These are phyloP conservation scores for Drosophila bocqueti DNA, from an alignment of 1,140 invertebrate species.

Conservation along the genomic window DNA sequence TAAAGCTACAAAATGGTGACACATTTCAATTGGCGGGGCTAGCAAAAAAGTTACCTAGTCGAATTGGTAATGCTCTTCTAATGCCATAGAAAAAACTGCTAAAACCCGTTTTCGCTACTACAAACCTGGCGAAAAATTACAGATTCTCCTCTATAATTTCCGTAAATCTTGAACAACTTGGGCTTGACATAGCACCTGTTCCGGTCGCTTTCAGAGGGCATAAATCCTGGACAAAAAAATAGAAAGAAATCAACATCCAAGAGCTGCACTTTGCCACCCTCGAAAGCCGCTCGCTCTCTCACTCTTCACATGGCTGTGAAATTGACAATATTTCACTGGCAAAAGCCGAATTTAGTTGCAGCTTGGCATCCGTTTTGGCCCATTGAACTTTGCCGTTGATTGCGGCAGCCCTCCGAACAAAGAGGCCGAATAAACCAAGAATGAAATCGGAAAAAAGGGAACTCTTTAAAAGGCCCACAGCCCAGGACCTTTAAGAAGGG, in stretches of 20 bases:
- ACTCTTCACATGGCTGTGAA: conserved; percentile 43
- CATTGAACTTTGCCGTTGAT: conserved; percentile 77
- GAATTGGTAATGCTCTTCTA: conserved; percentile 9
- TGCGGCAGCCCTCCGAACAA: conserved; percentile 49
- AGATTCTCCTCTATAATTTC: not conserved
- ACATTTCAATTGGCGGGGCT: conserved; percentile 68
- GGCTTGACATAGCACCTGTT: conserved; percentile 10
- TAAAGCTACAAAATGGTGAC: conserved; percentile 67
- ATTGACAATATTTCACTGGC: conserved; percentile 77
- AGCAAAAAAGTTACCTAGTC: not conserved
- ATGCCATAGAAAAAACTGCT: not conserved
- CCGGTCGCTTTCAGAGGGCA: conserved; percentile 2
- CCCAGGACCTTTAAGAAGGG: conserved; percentile 34
- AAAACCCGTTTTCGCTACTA: not conserved
- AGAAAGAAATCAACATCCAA: conserved; percentile 17
- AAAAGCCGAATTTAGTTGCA: conserved; percentile 78
- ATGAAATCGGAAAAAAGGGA: conserved; percentile 17
- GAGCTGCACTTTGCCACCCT: conserved; percentile 29
- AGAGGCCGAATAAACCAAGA: conserved; percentile 16
- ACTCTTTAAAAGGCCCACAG: conserved; percentile 48
- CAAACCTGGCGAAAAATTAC: not conserved
- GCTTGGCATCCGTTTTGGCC: conserved; percentile 65
- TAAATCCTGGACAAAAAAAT: conserved; percentile 36
- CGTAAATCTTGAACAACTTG: conserved; percentile 13
- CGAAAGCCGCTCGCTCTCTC: conserved; percentile 17